phyloP scores from a whole-genome alignment of 2,888 invertebrate genomes.

The Enchytraeus crypticus region DNA sequence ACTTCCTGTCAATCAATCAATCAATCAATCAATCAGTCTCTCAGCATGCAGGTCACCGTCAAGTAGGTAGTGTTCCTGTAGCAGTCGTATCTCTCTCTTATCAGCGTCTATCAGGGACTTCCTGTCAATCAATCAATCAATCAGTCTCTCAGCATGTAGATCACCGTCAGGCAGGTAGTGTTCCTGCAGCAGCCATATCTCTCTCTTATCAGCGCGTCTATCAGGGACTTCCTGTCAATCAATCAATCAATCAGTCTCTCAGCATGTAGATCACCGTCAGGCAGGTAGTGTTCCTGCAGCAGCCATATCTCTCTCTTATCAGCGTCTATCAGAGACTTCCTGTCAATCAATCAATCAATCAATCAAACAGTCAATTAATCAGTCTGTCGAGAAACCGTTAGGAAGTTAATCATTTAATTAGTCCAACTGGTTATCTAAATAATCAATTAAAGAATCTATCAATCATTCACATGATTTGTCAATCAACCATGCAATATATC shows the following conservation, averaged over 20 bases:
- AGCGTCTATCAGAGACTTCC: constrained; percentile 71
- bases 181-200: constrained; percentile 75
- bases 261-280: constrained; percentile 75
- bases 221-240: constrained; percentile 59
- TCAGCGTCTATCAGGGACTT: constrained; percentile 79
- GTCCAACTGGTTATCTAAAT: too few species aligned
- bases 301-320: constrained; percentile 75
- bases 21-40: too few species aligned
- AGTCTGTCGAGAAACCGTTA: too few species aligned
- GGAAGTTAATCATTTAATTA: too few species aligned
- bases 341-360: too few species aligned
- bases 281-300: constrained; percentile 75
- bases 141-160: constrained; percentile 66
- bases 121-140: too few species aligned
- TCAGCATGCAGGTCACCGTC: constrained; percentile 76
- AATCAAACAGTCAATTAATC: too few species aligned
- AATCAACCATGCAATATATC: too few species aligned
- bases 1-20: constrained; percentile 55
- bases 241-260: too few species aligned
- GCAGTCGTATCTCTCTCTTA: constrained; percentile 68
- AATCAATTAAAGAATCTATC: too few species aligned
- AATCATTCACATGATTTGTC: too few species aligned
- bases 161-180: constrained; percentile 82
- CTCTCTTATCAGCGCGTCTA: constrained; percentile 80
- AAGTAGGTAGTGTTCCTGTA: constrained; percentile 78